phyloP scores from a whole-genome alignment of 2,113 vertebrate genomes.

The Illadopsis cleaveri region DNA sequence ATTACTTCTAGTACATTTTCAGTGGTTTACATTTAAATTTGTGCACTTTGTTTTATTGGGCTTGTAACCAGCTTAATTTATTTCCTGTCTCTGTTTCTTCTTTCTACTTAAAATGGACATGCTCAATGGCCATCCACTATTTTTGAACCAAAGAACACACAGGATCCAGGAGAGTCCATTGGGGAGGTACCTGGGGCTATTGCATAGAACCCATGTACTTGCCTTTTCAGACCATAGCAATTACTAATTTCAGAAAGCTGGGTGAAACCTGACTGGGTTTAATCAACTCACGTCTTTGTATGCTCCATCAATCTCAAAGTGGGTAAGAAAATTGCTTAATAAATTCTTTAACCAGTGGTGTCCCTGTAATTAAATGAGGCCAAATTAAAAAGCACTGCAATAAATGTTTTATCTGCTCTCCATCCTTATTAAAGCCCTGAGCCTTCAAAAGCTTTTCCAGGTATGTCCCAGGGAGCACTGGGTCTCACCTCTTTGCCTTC shows the following conservation, averaged over 20 bases:
- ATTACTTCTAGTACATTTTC: constrained; percentile 61
- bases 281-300: not conserved
- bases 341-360: not conserved
- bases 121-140: not conserved
- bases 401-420: not conserved
- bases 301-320: constrained; percentile 1
- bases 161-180: not conserved
- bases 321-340: constrained; percentile 19
- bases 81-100: not conserved
- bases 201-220: not conserved
- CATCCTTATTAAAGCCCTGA: not conserved
- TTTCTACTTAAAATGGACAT: not conserved
- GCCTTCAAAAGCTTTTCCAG: not conserved
- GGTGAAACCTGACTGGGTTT: not conserved
- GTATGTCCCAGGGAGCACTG: not conserved
- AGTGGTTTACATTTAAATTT: constrained; percentile 27
- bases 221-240: not conserved
- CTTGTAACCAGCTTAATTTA: not conserved
- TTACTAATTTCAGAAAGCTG: not conserved
- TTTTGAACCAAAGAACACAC: not conserved
- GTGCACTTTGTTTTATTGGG: not conserved
- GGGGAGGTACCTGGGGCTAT: not conserved
- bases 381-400: not conserved
- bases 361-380: not conserved
- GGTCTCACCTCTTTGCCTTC: not conserved